A percentile compares a stretch with the other conserved stretches of the same genome.
phyloP scores from a whole-genome alignment of 2,113 vertebrate species.

The Cyprinodon variegatus region DNA sequence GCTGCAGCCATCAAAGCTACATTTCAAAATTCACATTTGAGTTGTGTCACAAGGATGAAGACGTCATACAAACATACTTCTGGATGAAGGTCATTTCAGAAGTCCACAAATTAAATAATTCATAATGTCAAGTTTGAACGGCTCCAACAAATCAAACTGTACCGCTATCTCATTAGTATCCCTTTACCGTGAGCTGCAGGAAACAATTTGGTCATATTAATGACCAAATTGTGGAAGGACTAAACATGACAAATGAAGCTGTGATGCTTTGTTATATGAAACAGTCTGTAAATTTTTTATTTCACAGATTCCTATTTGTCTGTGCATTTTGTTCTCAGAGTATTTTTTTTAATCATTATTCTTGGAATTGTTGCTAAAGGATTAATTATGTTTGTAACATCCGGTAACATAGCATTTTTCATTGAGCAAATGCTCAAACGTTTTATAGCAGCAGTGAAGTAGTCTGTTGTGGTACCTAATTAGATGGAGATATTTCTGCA shows the following conservation, averaged over 20 bases:
- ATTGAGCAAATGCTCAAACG: not conserved
- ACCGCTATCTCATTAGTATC: not conserved
- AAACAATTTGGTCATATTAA: not conserved
- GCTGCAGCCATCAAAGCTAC: constrained; percentile 3
- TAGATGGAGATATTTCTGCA: too few species aligned
- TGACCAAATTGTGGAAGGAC: too few species aligned
- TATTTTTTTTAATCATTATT: not conserved
- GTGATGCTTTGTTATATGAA: not conserved
- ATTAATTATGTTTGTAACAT: not conserved
- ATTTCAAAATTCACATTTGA: constrained; percentile 6
- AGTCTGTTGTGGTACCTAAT: too few species aligned
- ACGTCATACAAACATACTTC: not conserved
- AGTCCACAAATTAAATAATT: not conserved
- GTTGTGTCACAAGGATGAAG: not conserved
- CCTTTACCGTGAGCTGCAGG: not conserved
- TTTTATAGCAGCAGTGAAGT: not conserved
- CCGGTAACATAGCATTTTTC: not conserved
- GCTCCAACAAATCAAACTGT: not conserved
- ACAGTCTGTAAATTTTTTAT: not conserved
- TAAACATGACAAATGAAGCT: not conserved
- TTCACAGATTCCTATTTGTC: not conserved
- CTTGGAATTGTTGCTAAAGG: not conserved
- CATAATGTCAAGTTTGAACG: not conserved
- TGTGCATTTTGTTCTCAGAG: not conserved
- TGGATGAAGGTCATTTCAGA: not conserved